phyloP scores from a whole-genome alignment of 1,140 invertebrate species.

The Trichomalopsis sarcophagae region DNA sequence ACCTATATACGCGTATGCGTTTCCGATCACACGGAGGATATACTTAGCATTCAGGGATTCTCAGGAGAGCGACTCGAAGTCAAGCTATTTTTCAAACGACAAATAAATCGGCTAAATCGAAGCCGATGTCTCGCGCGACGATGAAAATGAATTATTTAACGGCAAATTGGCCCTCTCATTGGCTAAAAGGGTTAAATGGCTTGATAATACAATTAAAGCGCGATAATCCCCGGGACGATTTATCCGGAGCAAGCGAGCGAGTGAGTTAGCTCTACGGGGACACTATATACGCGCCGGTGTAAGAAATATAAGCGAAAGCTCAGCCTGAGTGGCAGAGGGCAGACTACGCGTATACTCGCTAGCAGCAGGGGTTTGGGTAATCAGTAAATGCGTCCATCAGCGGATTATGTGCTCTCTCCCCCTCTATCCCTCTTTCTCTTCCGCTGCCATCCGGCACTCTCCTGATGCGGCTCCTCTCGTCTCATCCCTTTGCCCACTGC shows the following conservation, averaged over 20 bases:
- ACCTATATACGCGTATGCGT: not conserved
- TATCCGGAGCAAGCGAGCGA: constrained; percentile 20
- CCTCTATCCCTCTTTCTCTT: constrained; percentile 4
- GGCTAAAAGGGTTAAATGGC: constrained; percentile 49
- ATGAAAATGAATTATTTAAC: constrained; percentile 42
- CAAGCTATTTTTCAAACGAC: not conserved
- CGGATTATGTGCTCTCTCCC: constrained; percentile 59
- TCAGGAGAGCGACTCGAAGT: too few species aligned
- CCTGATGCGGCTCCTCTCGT: not conserved
- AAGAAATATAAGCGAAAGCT: constrained; percentile 67
- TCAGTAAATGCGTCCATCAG: constrained; percentile 69
- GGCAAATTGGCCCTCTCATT: constrained; percentile 39
- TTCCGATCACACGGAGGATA: not conserved
- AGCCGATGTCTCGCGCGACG: constrained; percentile 9
- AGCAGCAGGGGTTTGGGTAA: constrained; percentile 59
- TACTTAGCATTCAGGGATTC: too few species aligned
- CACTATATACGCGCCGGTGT: constrained; percentile 50
- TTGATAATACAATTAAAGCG: constrained; percentile 52
- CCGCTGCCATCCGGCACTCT: not conserved
- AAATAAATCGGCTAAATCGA: constrained; percentile 7
- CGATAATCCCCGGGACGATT: constrained; percentile 48
- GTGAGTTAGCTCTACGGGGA: constrained; percentile 5
- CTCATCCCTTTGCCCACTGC: too few species aligned
- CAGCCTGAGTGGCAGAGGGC: constrained; percentile 34
- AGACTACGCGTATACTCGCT: not conserved